These are phyloP conservation scores for rabbit (Oryctolagus cuniculus) DNA, from an alignment of 2,113 vertebrate species.

Conservation along the genomic window mOryCun1.1 NC_091440.1:96647001-96647500, in stretches of 20 bases:
- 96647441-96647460: no score
- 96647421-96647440: no score
- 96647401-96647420: no score
- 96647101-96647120: no score
- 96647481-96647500: no score
- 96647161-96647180: constrained; percentile 1
- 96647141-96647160: not conserved
- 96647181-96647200: constrained; percentile 7
- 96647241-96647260: constrained; percentile 21
- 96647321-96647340: not conserved
- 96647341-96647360: not conserved
- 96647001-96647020: not conserved
- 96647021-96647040: no score
- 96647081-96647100: no score
- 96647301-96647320: not conserved
- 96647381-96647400: no score
- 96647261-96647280: not conserved
- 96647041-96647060: no score
- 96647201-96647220: constrained; percentile 33
- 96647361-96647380: not conserved
- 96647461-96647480: no score
- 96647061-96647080: no score
- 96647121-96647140: not conserved
- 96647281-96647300: constrained; percentile 17
- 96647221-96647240: not conserved